A percentile compares a stretch with the other conserved stretches of the same genome.
Evolutionary conservation across 1,140 invertebrate genomes (phyloP).

Genomic region (Macrobrachium nipponense): DNA sequence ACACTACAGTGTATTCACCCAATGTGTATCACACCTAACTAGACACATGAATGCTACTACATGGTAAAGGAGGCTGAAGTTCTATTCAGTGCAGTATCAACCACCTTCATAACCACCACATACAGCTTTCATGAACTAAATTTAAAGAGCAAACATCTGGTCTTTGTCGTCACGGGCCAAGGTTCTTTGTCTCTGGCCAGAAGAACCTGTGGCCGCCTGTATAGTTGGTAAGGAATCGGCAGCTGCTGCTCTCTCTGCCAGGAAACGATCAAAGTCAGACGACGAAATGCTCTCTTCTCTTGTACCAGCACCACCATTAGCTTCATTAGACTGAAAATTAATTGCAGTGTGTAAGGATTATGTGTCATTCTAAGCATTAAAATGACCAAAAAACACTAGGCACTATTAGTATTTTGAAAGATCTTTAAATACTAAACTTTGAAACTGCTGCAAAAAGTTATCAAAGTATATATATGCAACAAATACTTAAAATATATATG

Average conservation of each 20-base stretch:
- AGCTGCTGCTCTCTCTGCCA: conserved; percentile 87
- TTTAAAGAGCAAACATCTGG: conserved; percentile 56
- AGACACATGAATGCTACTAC: no score
- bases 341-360: not conserved
- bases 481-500: no score
- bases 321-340: conserved; percentile 26
- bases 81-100: not conserved
- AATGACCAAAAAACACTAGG: no score
- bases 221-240: conserved; percentile 71
- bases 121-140: not conserved
- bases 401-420: no score
- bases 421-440: no score
- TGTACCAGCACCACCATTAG: conserved; percentile 63
- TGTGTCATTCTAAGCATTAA: no score
- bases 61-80: not conserved
- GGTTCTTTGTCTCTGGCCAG: conserved; percentile 38
- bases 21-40: no score
- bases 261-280: conserved; percentile 92
- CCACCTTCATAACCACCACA: not conserved
- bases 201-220: conserved; percentile 65
- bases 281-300: conserved; percentile 82
- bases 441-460: no score
- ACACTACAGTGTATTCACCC: no score
- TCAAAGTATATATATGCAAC: no score
- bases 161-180: conserved; percentile 50